Evolutionary conservation across 2,888 invertebrate genomes (phyloP), one percentile per base, ranked within the genome.

Genomic region (Muschampia plurimacula): DNA sequence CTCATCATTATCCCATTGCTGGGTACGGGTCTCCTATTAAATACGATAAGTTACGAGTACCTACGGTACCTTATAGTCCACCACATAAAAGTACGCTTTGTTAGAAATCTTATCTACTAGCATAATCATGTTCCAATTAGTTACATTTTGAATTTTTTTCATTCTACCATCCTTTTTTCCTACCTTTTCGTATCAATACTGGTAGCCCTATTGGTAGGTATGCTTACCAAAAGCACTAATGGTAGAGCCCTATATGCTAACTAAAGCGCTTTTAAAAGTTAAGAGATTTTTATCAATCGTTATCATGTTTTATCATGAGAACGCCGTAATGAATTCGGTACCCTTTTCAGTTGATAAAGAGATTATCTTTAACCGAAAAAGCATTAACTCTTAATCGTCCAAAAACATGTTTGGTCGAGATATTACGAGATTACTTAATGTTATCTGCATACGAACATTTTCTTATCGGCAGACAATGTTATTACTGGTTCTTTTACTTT

Each of bases 321-420:
- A 49, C 36, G 36, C 49, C 46, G 32, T 71, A 66, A 71, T 66
- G 59, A 71, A 71, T 66, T 71, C 71, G 59, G 71, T 62, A 36
- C 60, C 71, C 60, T 71, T 70, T 67, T 71, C 52, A 62, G 28
- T 60, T 62, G 71, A 67, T 71, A 67, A 60, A 71, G 59, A 66
- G 66, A 71, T 71, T 60, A 71, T 67, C 59, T 66, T 59, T 28
- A 28, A 71, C 49, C 71, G 60, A 28, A 71, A 67, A 71, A 49
- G 49, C 71, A 71, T 67, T 62, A 65, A 65, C 65, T 46, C 59
- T 59, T 12, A 2, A 59, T 15, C 15, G 15, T 55, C 64, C 41
- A 22, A 57, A 22, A 59, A 71, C 66, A 67, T 71, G 59, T 67
- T 67, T 52, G 52, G 60, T 36, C 36, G 52, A n/a, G 65, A 66